Percentiles rank a stretch among this genome's conserved stretches.
Conservation (phyloP, 1,140 invertebrate species). For the Cotesia typhae region DNA sequence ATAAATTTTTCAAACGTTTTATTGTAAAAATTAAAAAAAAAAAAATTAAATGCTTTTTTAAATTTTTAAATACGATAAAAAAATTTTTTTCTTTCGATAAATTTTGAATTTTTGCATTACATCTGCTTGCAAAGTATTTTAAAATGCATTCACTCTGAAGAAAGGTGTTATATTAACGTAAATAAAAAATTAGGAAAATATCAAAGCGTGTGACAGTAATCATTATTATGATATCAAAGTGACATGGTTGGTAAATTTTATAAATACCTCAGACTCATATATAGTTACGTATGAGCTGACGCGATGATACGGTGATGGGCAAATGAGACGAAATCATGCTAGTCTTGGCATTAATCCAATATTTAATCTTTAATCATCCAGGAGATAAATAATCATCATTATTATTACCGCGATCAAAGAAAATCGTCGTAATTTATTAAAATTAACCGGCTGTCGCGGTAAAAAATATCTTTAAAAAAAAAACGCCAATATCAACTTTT, state of each 20-base stretch:
- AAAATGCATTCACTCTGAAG: too few species aligned
- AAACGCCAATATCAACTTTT: constrained; percentile 1
- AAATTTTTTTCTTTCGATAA: too few species aligned
- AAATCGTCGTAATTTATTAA: constrained; percentile 19
- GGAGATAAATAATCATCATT: constrained; percentile 41
- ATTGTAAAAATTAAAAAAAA: too few species aligned
- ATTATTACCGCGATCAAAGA: constrained; percentile 36
- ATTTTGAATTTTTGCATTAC: too few species aligned
- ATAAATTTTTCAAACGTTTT: too few species aligned
- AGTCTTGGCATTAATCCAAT: constrained; percentile 38
- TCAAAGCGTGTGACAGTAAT: constrained; percentile 9
- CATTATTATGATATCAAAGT: constrained; percentile 29
- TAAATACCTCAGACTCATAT: constrained; percentile 12
- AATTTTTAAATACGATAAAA: too few species aligned
- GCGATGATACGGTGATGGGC: constrained; percentile 25
- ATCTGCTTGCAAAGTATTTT: too few species aligned
- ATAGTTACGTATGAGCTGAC: neutral
- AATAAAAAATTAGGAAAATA: neutral
- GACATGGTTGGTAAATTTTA: constrained; percentile 16
- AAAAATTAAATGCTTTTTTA: too few species aligned
- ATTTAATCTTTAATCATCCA: constrained; percentile 36
- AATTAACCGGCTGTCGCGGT: neutral
- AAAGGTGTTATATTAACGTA: too few species aligned
- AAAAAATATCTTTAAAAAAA: constrained; percentile 6
- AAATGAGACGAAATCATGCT: constrained; percentile 28